These are phyloP conservation scores for Phaonia tiefii DNA, from an alignment of 2,888 invertebrate genomes.

Conservation along the genomic window DNA sequence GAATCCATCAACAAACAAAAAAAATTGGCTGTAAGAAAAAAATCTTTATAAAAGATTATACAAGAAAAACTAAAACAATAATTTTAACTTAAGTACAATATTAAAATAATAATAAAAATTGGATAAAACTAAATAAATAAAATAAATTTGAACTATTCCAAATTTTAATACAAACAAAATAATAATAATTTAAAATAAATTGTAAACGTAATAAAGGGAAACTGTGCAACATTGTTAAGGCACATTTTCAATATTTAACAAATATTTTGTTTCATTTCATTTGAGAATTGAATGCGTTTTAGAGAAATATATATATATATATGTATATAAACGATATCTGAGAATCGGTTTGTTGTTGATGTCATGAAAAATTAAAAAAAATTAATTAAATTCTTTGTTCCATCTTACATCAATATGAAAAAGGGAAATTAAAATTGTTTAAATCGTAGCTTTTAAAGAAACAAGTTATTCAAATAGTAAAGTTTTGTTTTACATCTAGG, in stretches of 20 bases:
- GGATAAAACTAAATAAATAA: conserved; percentile 30
- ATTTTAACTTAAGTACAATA: conserved; percentile 47
- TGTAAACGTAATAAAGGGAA: neutral
- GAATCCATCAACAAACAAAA: conserved; percentile 41
- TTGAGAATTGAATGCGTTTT: neutral
- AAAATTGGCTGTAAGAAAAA: conserved; percentile 64
- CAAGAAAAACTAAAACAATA: conserved; percentile 37
- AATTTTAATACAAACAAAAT: conserved; percentile 37
- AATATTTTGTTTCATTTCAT: too few species aligned
- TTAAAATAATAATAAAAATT: conserved; percentile 43
- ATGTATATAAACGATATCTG: too few species aligned
- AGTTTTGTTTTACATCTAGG: too few species aligned
- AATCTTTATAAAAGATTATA: conserved; percentile 64
- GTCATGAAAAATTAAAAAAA: too few species aligned
- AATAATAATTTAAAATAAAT: conserved; percentile 34
- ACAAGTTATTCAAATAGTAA: too few species aligned
- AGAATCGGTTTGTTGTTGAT: too few species aligned
- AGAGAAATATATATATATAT: too few species aligned
- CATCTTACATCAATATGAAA: too few species aligned
- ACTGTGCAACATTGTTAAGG: conserved; percentile 10
- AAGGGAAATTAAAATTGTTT: too few species aligned
- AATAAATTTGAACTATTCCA: conserved; percentile 37
- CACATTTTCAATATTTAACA: conserved; percentile 16
- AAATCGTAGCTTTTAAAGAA: too few species aligned
- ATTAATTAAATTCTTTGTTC: too few species aligned